These are phyloP conservation scores for Erpornis zantholeuca DNA, from an alignment of 2,113 vertebrate species.

Conservation along the genomic window DNA sequence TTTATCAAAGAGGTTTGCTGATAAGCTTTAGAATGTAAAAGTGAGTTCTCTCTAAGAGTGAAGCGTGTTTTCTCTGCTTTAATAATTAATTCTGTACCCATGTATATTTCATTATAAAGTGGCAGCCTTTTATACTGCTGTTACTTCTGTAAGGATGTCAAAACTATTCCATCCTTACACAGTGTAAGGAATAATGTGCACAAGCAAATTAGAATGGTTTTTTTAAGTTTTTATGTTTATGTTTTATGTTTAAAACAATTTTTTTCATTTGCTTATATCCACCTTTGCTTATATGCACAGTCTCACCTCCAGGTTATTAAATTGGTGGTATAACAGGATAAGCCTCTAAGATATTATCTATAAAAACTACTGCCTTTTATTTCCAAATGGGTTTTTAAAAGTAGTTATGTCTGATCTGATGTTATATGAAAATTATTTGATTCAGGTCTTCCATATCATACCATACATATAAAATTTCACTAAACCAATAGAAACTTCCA, in stretches of 20 bases:
- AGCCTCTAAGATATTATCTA: not conserved
- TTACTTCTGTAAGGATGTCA: not conserved
- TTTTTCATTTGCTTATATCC: not conserved
- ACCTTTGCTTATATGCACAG: not conserved
- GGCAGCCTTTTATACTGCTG: not conserved
- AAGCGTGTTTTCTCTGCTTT: not conserved
- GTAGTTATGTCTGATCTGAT: not conserved
- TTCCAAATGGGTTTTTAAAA: not conserved
- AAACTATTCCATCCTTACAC: not conserved
- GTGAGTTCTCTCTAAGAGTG: not conserved
- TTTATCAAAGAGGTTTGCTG: not conserved
- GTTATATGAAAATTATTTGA: not conserved
- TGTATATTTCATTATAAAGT: constrained; percentile 14
- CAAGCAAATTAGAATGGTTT: not conserved
- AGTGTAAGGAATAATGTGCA: not conserved
- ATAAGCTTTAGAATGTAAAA: not conserved
- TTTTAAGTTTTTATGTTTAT: not conserved
- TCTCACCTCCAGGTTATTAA: not conserved
- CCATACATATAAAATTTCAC: not conserved
- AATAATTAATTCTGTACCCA: constrained; percentile 24
- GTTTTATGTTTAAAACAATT: not conserved
- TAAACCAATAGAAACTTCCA: not conserved
- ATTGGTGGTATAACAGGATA: not conserved
- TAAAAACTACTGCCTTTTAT: not conserved
- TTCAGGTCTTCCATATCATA: not conserved